These are phyloP conservation scores for Epinephelus cyanopodus DNA, from an alignment of 2,113 vertebrate genomes.

Conservation along the genomic window DNA sequence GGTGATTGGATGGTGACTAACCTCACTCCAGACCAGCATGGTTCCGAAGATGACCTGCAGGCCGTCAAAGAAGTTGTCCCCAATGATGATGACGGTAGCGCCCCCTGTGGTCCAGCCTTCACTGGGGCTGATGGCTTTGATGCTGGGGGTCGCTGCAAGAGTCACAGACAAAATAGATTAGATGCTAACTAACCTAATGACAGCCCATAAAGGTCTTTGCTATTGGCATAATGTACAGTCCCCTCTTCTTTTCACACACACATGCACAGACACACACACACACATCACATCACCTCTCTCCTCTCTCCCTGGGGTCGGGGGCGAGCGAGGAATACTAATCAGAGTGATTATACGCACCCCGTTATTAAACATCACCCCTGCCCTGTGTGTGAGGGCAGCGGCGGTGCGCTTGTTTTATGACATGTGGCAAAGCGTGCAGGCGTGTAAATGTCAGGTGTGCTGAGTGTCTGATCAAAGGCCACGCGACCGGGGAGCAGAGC, in stretches of 20 bases:
- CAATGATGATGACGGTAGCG: constrained; percentile 98
- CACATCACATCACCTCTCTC: constrained; percentile 83
- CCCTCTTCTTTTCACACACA: constrained; percentile 18
- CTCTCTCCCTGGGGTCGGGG: constrained; percentile 91
- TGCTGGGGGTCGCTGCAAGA: constrained; percentile 90
- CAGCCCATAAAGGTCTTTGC: constrained; percentile 55
- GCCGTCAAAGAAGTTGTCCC: constrained; percentile 99
- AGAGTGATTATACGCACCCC: constrained; percentile 94
- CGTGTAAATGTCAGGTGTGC: constrained; percentile 98
- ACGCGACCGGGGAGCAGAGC: constrained; percentile 93
- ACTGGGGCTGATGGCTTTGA: constrained; percentile 99
- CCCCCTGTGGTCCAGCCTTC: constrained; percentile 99
- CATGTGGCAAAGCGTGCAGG: constrained; percentile 84
- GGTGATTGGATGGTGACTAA: constrained; percentile 76
- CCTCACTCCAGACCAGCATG: constrained; percentile 99
- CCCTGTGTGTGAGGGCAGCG: constrained; percentile 93
- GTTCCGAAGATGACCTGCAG: constrained; percentile 99
- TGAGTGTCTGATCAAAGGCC: constrained; percentile 98
- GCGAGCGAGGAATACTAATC: constrained; percentile 97
- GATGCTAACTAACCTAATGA: constrained; percentile 57
- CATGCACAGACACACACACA: constrained; percentile 78
- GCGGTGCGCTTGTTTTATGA: constrained; percentile 96
- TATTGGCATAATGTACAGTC: constrained; percentile 78
- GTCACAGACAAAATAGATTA: constrained; percentile 61
- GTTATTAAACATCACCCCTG: constrained; percentile 99